Base-by-base conservation (phyloP, 2,113 vertebrate genomes). In the Silurus asotus region DNA sequence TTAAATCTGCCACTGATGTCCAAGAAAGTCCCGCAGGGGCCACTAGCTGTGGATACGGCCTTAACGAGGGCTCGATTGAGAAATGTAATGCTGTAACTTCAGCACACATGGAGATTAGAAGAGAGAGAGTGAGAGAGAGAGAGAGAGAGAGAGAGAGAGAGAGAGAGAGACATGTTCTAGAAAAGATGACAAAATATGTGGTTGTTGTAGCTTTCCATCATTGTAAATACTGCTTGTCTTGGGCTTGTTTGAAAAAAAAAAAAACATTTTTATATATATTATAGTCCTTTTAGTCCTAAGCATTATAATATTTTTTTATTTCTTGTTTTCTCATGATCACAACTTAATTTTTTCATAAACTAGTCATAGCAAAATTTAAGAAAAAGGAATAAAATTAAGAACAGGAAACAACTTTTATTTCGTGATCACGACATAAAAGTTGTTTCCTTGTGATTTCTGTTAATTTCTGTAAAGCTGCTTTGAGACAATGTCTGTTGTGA, bases 11-110 rank as follows among this genome's bases (percentile, higher is more conserved):
- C 59, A 6, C 56, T 62, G 58, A 45, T 45, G 55, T 84, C 82
- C 70, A 81, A 69, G 62, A 81, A 78, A 82, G 75, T 59, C 69
- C 74, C 62, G 28, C 51, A 58, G 56, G 19, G 51, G 61, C 17
- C 37, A 7, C 49, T 19, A 56, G 55, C 67, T 72, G 59, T 58
- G 49, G 74, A 77, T 77, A 55, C 20, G 2, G 61, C 67, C 55
- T 55, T 82, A 87, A 87, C 79, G 72, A 89, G 83, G 55, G 62
- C 79, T 19, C 67, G 19, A 59, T 72, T 81, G 28, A 45, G 23
- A 65, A 72, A 20, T 80, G 70, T 74, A 37, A 64, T 65, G 74
- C 28, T 37, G 81, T 77, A 67, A 87, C 69, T 82, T 82, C 0
- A 58, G 79, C 25, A 11, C 64, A 79, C 81, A 79, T 59, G 49